phyloP scores from a whole-genome alignment of 1,140 invertebrate species.

The Zaprionus capensis region DNA sequence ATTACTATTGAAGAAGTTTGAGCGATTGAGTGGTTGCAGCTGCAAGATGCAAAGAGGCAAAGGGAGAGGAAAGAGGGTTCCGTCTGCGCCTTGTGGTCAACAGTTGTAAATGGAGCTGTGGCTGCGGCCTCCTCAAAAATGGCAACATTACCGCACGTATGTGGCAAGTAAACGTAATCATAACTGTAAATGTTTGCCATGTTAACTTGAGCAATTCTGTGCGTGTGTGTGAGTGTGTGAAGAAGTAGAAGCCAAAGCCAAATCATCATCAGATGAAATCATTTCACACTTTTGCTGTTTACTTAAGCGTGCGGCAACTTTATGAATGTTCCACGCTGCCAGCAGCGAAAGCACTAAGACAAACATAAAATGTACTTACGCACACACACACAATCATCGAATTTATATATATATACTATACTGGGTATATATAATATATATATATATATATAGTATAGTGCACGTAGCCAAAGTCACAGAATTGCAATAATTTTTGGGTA shows the following conservation, averaged over 20 bases:
- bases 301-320: constrained; percentile 77
- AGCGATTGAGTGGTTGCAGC: constrained; percentile 8
- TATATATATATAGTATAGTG: constrained; percentile 30
- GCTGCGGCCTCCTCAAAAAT: constrained; percentile 1
- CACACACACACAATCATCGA: constrained; percentile 34
- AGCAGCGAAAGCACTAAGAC: constrained; percentile 55
- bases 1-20: constrained; percentile 14
- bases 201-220: constrained; percentile 43
- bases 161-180: constrained; percentile 44
- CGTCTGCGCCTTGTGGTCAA: not conserved
- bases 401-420: constrained; percentile 1
- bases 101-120: not conserved
- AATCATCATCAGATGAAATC: constrained; percentile 78
- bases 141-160: constrained; percentile 30
- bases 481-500: constrained; percentile 73
- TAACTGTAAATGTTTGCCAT: constrained; percentile 45
- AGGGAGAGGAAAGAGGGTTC: not conserved
- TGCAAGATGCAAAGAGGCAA: not conserved
- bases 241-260: constrained; percentile 50
- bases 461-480: constrained; percentile 74
- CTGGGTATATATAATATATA: too few relatives aligned
- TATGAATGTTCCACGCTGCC: constrained; percentile 60
- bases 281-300: constrained; percentile 79
- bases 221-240: not conserved
- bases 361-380: constrained; percentile 61